Base-by-base conservation (phyloP, 2,888 invertebrate species). In the Andrena bucephala region DNA sequence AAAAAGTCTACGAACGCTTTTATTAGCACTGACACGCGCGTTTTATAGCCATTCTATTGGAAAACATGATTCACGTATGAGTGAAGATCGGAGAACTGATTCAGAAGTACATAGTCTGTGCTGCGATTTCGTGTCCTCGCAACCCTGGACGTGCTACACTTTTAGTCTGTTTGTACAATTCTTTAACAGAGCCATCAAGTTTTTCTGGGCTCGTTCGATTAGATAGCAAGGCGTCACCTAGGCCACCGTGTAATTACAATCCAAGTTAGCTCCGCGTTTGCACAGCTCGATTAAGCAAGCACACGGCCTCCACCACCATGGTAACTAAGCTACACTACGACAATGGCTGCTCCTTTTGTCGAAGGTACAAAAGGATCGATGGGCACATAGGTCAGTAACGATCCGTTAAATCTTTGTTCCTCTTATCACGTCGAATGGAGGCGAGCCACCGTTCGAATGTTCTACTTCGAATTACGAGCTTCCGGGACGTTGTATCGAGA, bases 341-440 rank as follows among this genome's bases (percentile, higher is more conserved):
- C 10, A 29, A 20, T 59, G 42, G 54, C 66, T 48, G 10, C 16
- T 74, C 57, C 31, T 74, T 74, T 74, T 66, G 66, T 57, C 20
- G 31, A 3, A 8, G 3, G 2, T 2, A 54, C 52, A 72, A 52
- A 20, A 63, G 52, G 59, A 66, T 59, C 66, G 73, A 66, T 74
- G 31, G 31, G 33, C 10, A 27, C 8, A 13, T 59, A 48, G 59
- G 24, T 66, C 42, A 48, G n/a, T 66, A 66, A 74, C 42, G 31
- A 20, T 42, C 5, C 36, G 16, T 59, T 24, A 59, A 48, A 31
- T 60, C 59, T 57, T 50, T 42, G 57, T 66, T 59, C 6, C 48
- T 48, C 29, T 73, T 73, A 59, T 48, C 50, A 16, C 50, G 52
- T n/a, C 33, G 16, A 66, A 73, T 59, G n/a, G 20, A 42, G 57